Evolutionary conservation across 2,797 vertebrate species (phyloP).

Genomic region (Coilia nasus): DNA sequence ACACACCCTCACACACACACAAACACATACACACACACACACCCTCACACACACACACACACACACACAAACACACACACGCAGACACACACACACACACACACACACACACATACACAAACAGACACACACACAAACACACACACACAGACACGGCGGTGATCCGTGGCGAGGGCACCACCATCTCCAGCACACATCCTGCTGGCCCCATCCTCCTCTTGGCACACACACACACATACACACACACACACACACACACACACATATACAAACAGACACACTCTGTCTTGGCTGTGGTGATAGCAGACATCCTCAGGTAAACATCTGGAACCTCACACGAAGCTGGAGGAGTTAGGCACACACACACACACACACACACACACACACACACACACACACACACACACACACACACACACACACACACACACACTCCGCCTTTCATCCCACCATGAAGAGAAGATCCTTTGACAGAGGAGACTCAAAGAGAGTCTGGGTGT

Average conservation of each 20-base stretch:
- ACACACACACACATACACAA: slow-evolving; percentile 6
- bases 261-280: neutral
- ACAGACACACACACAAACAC: neutral
- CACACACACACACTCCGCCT: slow-evolving; percentile 66
- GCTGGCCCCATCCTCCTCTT: neutral
- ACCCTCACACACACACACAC: no score
- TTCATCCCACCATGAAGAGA: slow-evolving; percentile 73
- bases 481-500: neutral
- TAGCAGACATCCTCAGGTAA: slow-evolving; percentile 76
- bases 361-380: slow-evolving; percentile 63
- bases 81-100: no score
- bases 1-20: no score
- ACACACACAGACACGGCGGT: neutral
- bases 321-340: slow-evolving; percentile 78
- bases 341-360: slow-evolving; percentile 47
- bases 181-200: neutral
- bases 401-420: slow-evolving; percentile 67
- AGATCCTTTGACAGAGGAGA: slow-evolving; percentile 69
- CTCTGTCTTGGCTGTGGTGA: slow-evolving; percentile 36
- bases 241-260: neutral
- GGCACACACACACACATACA: neutral
- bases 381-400: slow-evolving; percentile 67
- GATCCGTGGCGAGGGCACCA: neutral
- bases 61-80: no score
- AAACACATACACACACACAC: no score